Percentiles rank a stretch among this genome's conserved stretches.
Evolutionary conservation across 1,140 invertebrate species (phyloP).

Genomic region (Orius laevigatus): DNA sequence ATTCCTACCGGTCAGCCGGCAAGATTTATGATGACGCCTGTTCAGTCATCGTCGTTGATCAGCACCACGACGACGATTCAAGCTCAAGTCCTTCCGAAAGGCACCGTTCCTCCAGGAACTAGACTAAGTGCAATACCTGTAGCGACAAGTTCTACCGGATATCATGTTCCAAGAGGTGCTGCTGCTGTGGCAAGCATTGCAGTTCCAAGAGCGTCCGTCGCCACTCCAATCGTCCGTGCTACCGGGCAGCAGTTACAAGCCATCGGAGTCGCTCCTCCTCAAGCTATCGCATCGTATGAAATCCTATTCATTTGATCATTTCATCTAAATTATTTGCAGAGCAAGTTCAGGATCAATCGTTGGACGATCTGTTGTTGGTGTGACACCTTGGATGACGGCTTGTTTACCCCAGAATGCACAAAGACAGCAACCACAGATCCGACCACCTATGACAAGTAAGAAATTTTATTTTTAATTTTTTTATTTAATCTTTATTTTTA

Average conservation of each 20-base stretch:
- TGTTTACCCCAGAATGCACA: background rate
- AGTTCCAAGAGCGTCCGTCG: conserved; percentile 31
- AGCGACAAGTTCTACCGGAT: conserved; percentile 13
- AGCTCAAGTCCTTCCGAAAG: conserved; percentile 15
- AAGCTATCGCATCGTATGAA: conserved; percentile 11
- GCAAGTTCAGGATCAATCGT: background rate
- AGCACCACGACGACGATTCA: conserved; percentile 12
- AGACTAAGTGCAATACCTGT: conserved; percentile 15
- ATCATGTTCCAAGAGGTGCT: conserved; percentile 20
- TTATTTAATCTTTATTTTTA: conserved; percentile 4
- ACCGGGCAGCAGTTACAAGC: conserved; percentile 20
- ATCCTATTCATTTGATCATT: too few species aligned
- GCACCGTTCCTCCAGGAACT: background rate
- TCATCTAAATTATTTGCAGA: background rate
- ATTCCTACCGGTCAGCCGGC: conserved; percentile 6
- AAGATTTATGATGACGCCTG: conserved; percentile 9
- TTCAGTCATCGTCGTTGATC: conserved; percentile 6
- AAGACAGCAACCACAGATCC: background rate
- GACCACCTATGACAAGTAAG: conserved; percentile 1
- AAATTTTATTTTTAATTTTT: too few species aligned
- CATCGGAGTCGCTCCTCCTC: conserved; percentile 16
- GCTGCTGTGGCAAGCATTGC: conserved; percentile 36
- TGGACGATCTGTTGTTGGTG: background rate
- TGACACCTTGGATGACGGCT: background rate
- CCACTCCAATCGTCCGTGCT: conserved; percentile 32